A percentile compares a stretch with the other conserved stretches of the same genome.
Evolutionary conservation across 30 jellyfish, hydroid and myxozoan genomes (phyloP).

Genomic region (Hydra vulgaris): DNA sequence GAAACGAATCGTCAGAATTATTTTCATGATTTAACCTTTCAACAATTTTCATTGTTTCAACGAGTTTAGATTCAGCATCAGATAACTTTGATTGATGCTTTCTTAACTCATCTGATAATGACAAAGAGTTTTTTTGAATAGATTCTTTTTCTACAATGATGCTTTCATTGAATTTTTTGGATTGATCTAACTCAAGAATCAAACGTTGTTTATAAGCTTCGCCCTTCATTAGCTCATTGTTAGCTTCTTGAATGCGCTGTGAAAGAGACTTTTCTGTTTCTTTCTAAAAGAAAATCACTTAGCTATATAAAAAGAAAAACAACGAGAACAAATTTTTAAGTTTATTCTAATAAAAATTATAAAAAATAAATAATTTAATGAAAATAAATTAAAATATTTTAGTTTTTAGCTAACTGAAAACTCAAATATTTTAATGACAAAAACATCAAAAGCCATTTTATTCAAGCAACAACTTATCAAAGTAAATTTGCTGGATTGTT

Average conservation of each 20-base stretch:
- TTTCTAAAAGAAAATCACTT: slow-evolving; percentile 21
- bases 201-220: slow-evolving; percentile 51
- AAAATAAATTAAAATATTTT: no score
- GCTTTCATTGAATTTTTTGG: slow-evolving; percentile 26
- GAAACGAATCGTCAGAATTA: neutral
- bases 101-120: neutral
- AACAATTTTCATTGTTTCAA: neutral
- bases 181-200: slow-evolving; percentile 26
- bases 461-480: no score
- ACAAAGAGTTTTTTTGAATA: slow-evolving; percentile 6
- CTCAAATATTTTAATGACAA: no score
- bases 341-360: neutral
- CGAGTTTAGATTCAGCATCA: neutral
- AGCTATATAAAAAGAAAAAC: neutral
- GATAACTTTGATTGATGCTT: neutral
- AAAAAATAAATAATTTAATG: no score
- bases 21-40: neutral
- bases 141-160: slow-evolving; percentile 9
- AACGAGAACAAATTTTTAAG: neutral
- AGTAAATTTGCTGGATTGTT: no score
- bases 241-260: slow-evolving; percentile 40
- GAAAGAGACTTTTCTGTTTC: slow-evolving; percentile 49
- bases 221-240: slow-evolving; percentile 35
- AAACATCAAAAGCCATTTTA: no score
- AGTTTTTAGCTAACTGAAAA: no score